Evolutionary conservation across 1,140 invertebrate species (phyloP), one percentile per base, ranked within the genome.

Genomic region (Drosophila tsacasi): DNA sequence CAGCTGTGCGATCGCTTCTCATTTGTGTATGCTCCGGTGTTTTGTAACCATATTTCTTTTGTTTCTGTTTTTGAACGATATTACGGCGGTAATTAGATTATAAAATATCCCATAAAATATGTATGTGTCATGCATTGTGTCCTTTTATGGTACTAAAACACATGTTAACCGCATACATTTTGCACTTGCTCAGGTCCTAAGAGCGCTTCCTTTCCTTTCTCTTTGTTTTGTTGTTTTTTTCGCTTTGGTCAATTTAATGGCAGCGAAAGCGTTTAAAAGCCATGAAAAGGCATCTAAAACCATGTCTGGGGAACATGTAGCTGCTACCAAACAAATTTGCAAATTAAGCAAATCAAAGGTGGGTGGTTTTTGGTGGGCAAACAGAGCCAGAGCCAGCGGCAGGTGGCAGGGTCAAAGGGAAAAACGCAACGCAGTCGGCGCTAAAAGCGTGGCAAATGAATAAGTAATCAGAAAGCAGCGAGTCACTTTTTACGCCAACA

Each of bases 101-200:
- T 89, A 89, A 89, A 89, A 89, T 89, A 90, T 90, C 67, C 85
- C 59, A 90, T 89, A 84, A 89, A 89, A 84, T 90, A 89, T 87
- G 81, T 65, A 89, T 81, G 68, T 71, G 72, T 89, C 74, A 87
- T 78, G 85, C 85, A 81, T 89, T 87, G 77, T 89, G 76, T 75
- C 76, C 83, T 80, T 86, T 87, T 89, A 87, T 89, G 73, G 61
- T 68, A 74, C 84, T 83, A 78, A 87, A 89, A 81, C 83, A 87
- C 86, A 87, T 89, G 83, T 85, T 57, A 85, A 39, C 42, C 63
- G 57, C 61, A 58, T 59, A 67, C 59, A 55, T 42, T 49, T 52
- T 76, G 71, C 61, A 74, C 32, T 73, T 63, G 50, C 57, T 30
- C 23, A 19, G 10, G 19, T 25, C 10, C 67, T 68, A 71, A 71